phyloP scores from a whole-genome alignment of 2,888 invertebrate species.

The Liopterus haemorrhoidalis region DNA sequence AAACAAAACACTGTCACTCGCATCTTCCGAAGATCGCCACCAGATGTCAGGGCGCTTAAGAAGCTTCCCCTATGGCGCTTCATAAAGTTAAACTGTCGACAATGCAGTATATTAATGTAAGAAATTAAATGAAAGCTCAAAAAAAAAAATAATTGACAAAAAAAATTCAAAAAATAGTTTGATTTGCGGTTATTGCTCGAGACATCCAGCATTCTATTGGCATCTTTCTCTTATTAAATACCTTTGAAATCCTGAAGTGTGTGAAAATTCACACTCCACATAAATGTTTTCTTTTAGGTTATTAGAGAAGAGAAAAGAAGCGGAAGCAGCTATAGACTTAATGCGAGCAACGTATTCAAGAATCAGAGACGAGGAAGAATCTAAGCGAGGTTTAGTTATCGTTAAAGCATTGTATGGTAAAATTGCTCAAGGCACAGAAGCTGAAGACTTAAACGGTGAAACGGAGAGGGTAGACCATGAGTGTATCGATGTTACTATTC shows the following conservation, averaged over 20 bases:
- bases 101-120: too few species aligned
- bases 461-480: too few species aligned
- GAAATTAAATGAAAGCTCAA: too few species aligned
- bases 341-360: conserved; percentile 89
- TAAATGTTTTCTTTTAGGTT: conserved; percentile 48
- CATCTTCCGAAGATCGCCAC: too few species aligned
- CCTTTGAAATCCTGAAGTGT: too few species aligned
- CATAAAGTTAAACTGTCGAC: too few species aligned
- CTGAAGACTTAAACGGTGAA: conserved; percentile 29
- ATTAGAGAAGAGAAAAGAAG: conserved; percentile 74
- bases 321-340: conserved; percentile 76
- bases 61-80: too few species aligned
- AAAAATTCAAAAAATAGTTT: conserved; percentile 2
- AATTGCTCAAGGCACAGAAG: conserved; percentile 44
- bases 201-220: too few species aligned
- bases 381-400: conserved; percentile 78
- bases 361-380: conserved; percentile 73
- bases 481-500: conserved; percentile 87
- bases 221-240: too few species aligned
- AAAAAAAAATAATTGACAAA: conserved; percentile 2
- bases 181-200: neutral
- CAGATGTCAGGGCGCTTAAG: too few species aligned
- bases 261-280: conserved; percentile 26
- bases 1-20: too few species aligned
- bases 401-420: conserved; percentile 77